Evolutionary conservation across 2,797 vertebrate genomes (phyloP).

Genomic region (Phylloscopus collybita): DNA sequence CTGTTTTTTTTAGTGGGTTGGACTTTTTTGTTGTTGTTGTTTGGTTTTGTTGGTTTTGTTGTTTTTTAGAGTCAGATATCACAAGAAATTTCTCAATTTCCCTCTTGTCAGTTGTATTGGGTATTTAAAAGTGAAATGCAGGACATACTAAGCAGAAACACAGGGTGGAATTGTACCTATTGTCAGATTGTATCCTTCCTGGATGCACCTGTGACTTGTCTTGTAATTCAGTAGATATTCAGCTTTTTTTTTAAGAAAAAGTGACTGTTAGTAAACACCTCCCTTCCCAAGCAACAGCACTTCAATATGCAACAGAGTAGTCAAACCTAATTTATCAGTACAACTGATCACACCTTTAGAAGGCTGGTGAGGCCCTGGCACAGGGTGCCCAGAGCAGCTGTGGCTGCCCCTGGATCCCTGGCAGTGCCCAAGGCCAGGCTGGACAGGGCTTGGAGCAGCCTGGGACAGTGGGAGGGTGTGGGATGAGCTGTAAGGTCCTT

Average conservation of each 20-base stretch:
- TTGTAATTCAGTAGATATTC: background rate
- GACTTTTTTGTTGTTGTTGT: too few species aligned
- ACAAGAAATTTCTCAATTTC: background rate
- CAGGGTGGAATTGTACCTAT: background rate
- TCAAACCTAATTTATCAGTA: accelerated
- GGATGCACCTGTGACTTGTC: background rate
- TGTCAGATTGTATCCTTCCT: background rate
- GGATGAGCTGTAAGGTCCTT: background rate
- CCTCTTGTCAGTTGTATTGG: background rate
- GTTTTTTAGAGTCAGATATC: background rate
- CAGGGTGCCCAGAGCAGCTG: background rate
- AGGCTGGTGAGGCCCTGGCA: background rate
- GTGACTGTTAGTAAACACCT: background rate
- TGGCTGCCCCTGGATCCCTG: background rate
- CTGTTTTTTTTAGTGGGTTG: background rate
- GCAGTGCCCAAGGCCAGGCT: background rate
- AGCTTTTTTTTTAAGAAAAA: background rate
- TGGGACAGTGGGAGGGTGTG: background rate
- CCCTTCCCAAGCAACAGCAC: background rate
- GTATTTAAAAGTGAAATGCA: background rate
- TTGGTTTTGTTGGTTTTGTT: background rate
- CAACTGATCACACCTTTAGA: background rate
- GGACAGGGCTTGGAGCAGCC: accelerated
- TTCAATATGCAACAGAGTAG: too few species aligned
- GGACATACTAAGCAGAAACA: background rate